Conservation (phyloP, 2,113 vertebrate species). For the Hippoglossus stenolepis region DNA sequence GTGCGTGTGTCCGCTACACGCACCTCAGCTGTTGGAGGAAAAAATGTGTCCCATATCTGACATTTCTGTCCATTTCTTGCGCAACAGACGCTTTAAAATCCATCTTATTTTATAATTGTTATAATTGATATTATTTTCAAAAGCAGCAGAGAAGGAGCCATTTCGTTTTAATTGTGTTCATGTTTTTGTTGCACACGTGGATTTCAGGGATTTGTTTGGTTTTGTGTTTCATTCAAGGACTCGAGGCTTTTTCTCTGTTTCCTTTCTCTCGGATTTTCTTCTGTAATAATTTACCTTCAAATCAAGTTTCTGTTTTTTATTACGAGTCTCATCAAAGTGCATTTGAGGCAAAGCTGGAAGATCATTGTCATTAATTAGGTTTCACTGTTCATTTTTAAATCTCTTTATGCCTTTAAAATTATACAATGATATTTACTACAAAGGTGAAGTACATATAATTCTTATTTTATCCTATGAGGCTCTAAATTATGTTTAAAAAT, state of each 20-base stretch:
- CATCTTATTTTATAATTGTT: too few species aligned
- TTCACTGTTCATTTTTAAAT: not conserved
- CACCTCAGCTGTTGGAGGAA: not conserved
- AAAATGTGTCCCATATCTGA: not conserved
- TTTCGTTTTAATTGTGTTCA: too few species aligned
- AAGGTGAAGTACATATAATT: not conserved
- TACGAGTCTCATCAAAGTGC: too few species aligned
- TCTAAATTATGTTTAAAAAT: not conserved
- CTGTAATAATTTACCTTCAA: not conserved
- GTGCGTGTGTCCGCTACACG: not conserved
- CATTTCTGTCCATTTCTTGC: too few species aligned
- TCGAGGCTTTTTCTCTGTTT: not conserved
- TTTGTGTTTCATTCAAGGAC: not conserved
- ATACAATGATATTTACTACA: not conserved
- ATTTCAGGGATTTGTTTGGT: not conserved
- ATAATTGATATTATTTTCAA: too few species aligned
- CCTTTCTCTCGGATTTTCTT: not conserved
- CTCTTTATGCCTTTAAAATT: not conserved
- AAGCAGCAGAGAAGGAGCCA: too few species aligned
- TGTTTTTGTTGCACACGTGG: slow-evolving; percentile 9
- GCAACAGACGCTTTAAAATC: too few species aligned
- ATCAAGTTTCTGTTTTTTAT: not conserved
- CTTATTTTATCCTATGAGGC: too few species aligned
- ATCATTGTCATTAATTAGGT: too few species aligned
- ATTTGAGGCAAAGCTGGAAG: not conserved